Conservation (phyloP, 1,140 invertebrate species). For the Diabrotica undecimpunctata region DNA sequence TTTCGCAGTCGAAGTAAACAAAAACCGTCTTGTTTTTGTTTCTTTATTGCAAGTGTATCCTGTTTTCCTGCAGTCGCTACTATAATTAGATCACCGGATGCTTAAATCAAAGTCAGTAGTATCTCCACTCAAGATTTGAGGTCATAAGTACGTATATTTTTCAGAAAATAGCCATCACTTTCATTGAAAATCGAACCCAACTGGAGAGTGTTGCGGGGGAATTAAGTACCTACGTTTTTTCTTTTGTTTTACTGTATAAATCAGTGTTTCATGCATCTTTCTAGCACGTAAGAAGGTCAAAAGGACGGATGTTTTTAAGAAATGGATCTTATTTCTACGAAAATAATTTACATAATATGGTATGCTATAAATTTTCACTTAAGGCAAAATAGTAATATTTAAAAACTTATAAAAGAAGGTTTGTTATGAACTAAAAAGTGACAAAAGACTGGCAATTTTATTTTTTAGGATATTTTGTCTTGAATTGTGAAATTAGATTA, state of each 20-base stretch:
- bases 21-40: background rate
- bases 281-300: background rate
- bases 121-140: background rate
- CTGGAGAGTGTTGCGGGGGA: no score
- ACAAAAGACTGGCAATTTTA: no score
- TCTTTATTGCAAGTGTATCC: background rate
- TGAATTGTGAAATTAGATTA: no score
- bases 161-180: background rate
- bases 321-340: background rate
- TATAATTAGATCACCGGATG: slow-evolving; percentile 2
- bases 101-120: slow-evolving; percentile 2
- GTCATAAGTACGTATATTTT: slow-evolving; percentile 1
- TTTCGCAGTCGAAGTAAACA: background rate
- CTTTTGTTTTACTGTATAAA: background rate
- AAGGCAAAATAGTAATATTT: no score
- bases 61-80: background rate
- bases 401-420: no score
- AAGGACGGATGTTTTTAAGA: background rate
- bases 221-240: no score
- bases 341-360: no score
- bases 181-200: background rate
- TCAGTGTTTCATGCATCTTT: background rate
- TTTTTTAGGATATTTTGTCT: no score
- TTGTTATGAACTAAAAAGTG: no score
- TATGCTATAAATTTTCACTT: no score